Evolutionary conservation across 2,888 invertebrate species (phyloP).

Genomic region (Onthophagus sagittarius): DNA sequence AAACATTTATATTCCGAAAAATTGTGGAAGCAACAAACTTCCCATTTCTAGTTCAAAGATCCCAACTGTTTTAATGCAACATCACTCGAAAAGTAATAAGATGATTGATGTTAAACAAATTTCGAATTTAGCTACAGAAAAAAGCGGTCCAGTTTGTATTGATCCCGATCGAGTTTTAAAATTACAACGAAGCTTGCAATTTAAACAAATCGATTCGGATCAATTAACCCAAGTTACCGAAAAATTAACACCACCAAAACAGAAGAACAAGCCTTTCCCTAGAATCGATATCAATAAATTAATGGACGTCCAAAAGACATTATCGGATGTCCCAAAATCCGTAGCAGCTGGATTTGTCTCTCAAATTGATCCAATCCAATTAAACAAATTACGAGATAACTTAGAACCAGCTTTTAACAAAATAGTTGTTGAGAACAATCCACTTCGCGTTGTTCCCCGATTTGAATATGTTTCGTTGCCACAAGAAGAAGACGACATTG

Average conservation of each 20-base stretch:
- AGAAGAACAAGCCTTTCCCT: background rate
- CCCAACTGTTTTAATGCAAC: background rate
- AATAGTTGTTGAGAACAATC: background rate
- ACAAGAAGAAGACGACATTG: no score
- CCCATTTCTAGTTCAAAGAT: background rate
- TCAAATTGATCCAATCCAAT: background rate
- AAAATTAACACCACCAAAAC: background rate
- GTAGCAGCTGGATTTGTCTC: background rate
- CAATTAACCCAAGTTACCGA: background rate
- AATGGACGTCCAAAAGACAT: background rate
- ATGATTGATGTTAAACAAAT: background rate
- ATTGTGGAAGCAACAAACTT: background rate
- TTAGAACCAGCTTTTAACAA: background rate
- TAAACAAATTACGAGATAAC: background rate
- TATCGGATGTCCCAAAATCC: background rate
- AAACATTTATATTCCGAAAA: conserved; percentile 3
- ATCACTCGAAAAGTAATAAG: background rate
- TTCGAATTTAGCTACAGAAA: background rate
- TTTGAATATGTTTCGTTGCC: no score
- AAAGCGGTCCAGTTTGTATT: background rate
- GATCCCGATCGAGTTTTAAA: background rate
- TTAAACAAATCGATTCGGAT: background rate
- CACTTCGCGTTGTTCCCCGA: no score
- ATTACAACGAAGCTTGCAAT: background rate
- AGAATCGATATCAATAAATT: background rate